Conservation (phyloP, 2,113 vertebrate species). For the Mixornis gularis region DNA sequence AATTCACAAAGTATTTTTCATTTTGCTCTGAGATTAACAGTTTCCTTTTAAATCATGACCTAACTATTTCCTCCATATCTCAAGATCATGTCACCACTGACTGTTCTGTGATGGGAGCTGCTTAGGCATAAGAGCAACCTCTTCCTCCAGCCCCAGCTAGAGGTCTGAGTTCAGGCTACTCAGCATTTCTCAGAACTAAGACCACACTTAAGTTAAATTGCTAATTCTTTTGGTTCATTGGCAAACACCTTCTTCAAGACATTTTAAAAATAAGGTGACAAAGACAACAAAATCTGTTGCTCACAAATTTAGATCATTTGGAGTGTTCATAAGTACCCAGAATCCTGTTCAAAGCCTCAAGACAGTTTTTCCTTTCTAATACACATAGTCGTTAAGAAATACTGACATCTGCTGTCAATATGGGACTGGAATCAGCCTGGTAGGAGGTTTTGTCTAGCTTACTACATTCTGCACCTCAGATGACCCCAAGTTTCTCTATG, state of each 20-base stretch:
- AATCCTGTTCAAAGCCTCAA: not conserved
- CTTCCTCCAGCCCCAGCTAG: not conserved
- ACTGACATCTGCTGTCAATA: slow-evolving; percentile 47
- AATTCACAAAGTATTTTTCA: not conserved
- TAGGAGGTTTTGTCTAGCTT: not conserved
- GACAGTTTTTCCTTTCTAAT: not conserved
- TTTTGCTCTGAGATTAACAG: not conserved
- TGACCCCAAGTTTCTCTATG: not conserved
- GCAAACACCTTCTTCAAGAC: slow-evolving; percentile 6
- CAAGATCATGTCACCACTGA: not conserved
- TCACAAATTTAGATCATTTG: slow-evolving; percentile 37
- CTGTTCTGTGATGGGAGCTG: not conserved
- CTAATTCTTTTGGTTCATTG: not conserved
- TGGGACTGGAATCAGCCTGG: not conserved
- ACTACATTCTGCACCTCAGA: not conserved
- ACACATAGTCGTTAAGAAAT: slow-evolving; percentile 18
- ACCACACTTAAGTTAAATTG: not conserved
- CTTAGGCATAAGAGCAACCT: not conserved
- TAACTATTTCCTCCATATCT: not conserved
- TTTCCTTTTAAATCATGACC: not conserved
- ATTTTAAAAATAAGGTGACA: slow-evolving; percentile 51
- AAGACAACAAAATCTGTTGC: slow-evolving; percentile 51
- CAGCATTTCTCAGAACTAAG: not conserved
- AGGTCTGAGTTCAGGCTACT: not conserved
- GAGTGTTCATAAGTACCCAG: slow-evolving; percentile 22